Conservation (phyloP, 2,797 vertebrate genomes). For the Channa striata region DNA sequence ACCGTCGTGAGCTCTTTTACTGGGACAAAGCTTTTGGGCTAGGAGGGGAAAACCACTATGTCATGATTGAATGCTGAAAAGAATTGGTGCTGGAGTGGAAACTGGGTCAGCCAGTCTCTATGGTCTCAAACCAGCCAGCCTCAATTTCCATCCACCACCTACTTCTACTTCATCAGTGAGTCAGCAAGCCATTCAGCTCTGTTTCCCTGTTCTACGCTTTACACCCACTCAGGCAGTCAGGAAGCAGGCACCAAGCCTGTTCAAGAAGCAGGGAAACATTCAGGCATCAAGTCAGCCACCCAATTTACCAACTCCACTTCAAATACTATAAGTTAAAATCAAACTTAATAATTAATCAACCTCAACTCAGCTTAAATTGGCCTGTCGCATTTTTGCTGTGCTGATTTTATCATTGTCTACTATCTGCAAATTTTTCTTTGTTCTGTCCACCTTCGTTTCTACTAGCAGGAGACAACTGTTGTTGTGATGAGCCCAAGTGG, state of each 20-base stretch:
- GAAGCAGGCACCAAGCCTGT: conserved; percentile 48
- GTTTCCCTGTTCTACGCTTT: conserved; percentile 39
- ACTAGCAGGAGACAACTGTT: too few species aligned
- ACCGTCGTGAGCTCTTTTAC: conserved; percentile 47
- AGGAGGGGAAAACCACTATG: conserved; percentile 66
- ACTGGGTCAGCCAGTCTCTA: conserved; percentile 79
- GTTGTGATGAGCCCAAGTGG: too few species aligned
- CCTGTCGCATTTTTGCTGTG: too few species aligned
- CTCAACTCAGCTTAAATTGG: too few species aligned
- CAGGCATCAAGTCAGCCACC: not conserved
- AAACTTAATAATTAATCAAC: too few species aligned
- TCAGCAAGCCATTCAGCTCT: conserved; percentile 67
- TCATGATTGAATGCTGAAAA: conserved; percentile 70
- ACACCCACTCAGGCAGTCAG: conserved; percentile 57
- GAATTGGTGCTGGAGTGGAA: conserved; percentile 72
- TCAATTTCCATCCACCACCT: conserved; percentile 76
- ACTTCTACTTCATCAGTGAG: conserved; percentile 71
- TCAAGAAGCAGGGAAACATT: conserved; percentile 21
- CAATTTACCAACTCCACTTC: not conserved
- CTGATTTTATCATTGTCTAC: too few species aligned
- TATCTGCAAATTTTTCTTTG: too few species aligned
- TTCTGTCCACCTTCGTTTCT: too few species aligned
- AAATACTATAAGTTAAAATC: too few species aligned
- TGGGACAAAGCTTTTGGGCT: conserved; percentile 66
- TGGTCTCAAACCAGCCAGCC: conserved; percentile 71